Percentiles rank a stretch among this genome's conserved stretches.
Evolutionary conservation across 2,888 invertebrate species (phyloP).

Genomic region (Xylophagus ater): DNA sequence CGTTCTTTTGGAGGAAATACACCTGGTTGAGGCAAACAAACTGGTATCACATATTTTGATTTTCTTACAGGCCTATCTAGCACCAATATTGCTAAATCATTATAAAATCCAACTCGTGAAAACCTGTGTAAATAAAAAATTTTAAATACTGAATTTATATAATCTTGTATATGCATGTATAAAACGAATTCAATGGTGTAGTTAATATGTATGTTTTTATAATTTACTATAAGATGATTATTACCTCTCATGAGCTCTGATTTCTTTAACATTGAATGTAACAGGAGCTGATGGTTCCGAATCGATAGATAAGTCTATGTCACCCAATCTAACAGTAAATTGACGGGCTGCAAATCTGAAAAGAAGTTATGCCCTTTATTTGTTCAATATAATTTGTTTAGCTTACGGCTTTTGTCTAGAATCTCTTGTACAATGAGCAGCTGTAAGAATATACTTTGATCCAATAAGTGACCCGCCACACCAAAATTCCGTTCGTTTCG

Average conservation of each 20-base stretch:
- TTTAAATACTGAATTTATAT: not conserved
- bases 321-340: constrained; percentile 80
- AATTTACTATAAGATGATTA: constrained; percentile 1
- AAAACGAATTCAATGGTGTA: no score
- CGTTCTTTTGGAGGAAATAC: constrained; percentile 37
- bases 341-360: constrained; percentile 75
- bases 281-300: constrained; percentile 78
- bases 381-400: constrained; percentile 4
- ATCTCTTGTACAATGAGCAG: constrained; percentile 88
- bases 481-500: constrained; percentile 80
- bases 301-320: constrained; percentile 72
- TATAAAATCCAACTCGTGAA: constrained; percentile 84
- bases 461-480: constrained; percentile 84
- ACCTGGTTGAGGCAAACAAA: constrained; percentile 65
- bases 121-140: constrained; percentile 45
- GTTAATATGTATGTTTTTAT: no score
- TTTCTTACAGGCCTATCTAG: constrained; percentile 56
- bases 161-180: no score
- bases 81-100: constrained; percentile 66
- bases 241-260: constrained; percentile 61
- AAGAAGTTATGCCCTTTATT: constrained; percentile 2
- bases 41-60: constrained; percentile 75
- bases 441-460: constrained; percentile 66
- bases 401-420: constrained; percentile 78
- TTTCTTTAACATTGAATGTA: constrained; percentile 64